Base-by-base conservation (phyloP, 2,888 invertebrate genomes). In the Quadroppia sp. region DNA sequence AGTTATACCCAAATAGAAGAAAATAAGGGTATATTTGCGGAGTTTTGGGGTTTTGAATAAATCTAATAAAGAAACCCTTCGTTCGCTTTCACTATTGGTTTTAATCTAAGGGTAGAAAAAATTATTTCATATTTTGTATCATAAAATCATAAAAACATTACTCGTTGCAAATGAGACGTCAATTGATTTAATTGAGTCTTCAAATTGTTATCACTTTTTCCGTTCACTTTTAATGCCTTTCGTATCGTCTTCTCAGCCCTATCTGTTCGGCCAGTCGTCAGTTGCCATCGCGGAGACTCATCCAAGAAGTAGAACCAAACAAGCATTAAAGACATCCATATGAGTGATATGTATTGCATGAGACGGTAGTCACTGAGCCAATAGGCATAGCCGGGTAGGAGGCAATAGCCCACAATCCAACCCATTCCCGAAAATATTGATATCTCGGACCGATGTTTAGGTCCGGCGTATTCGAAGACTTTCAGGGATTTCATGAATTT, bases 1-100 rank as follows among this genome's bases (percentile, higher is more conserved):
- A n/a, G 92, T 90, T 80, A 92, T 92, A 81, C 82, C 82, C 73
- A 20, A 77, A 76, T 69, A 71, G 73, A 32, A 64, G 1, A 74
- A n/a, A 11, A 75, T 71, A 13, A 75, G 17, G 6, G 75, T 75
- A 25, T 42, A 64, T 45, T 45, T 59, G 6, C 75, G 17, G 13
- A 75, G 42, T 17, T 64, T 56, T 17, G 23, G 42, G n/a, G 59
- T 71, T 36, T 28, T 64, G 36, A 71, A 67, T 42, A 75, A 36
- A 36, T 61, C 50, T 15, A 71, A 50, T 28, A 71, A 15, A 17
- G 30, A 15, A 1, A 59, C 28, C 7, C 13, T 59, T 59, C 17
- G 7, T 59, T 59, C 9, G 3, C 4, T 59, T 9, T 59, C 30
- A 9, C 15, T 59, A 13, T 59, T 30, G 1, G 25, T 59, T 25